Evolutionary conservation across 2,888 invertebrate genomes (phyloP).

Genomic region (Drosophila tripunctata): DNA sequence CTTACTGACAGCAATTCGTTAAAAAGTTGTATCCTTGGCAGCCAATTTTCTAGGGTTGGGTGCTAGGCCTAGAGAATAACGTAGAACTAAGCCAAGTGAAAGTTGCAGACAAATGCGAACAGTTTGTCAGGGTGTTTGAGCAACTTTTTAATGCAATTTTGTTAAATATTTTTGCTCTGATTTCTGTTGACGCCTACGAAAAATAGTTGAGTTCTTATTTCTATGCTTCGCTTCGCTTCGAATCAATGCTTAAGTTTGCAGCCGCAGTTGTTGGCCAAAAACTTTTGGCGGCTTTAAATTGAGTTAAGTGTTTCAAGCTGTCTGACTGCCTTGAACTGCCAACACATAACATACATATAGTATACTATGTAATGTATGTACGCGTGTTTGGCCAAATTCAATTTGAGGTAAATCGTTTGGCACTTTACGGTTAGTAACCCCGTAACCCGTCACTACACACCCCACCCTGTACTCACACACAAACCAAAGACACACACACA

Average conservation of each 20-base stretch:
- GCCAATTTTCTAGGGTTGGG: background rate
- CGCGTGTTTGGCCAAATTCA: conserved; percentile 59
- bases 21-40: conserved; percentile 11
- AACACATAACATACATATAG: background rate
- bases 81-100: conserved; percentile 16
- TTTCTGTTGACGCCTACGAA: conserved; percentile 49
- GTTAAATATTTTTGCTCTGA: conserved; percentile 66
- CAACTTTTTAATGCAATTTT: conserved; percentile 76
- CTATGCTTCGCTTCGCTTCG: background rate
- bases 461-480: background rate
- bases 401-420: conserved; percentile 61
- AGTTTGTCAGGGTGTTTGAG: conserved; percentile 41
- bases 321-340: conserved; percentile 28
- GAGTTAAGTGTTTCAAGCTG: conserved; percentile 64
- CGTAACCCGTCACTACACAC: background rate
- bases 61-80: background rate
- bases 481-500: background rate
- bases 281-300: conserved; percentile 63
- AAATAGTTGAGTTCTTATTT: conserved; percentile 41
- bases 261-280: conserved; percentile 28
- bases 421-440: conserved; percentile 46
- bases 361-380: background rate
- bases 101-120: conserved; percentile 35
- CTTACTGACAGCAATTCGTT: conserved; percentile 12
- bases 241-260: conserved; percentile 22